Conservation (phyloP, 2,797 vertebrate species). For the Emydoidea blandingii region DNA sequence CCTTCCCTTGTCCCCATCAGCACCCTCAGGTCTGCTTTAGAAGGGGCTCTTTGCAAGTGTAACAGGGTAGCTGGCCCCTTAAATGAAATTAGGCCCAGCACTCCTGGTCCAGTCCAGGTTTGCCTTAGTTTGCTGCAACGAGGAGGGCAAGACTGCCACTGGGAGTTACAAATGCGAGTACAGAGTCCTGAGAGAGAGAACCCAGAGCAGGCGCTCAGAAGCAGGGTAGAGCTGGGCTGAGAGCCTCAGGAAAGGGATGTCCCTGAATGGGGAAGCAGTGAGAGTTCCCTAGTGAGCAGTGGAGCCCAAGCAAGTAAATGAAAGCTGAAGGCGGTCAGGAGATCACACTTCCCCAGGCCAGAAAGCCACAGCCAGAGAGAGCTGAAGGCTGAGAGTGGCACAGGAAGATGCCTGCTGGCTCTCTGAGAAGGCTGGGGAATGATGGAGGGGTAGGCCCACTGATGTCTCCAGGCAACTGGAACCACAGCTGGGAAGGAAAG, state of each 20-base stretch:
- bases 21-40: neutral
- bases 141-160: neutral
- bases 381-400: neutral
- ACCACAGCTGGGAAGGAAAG: neutral
- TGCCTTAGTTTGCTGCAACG: neutral
- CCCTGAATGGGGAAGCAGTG: too few relatives aligned
- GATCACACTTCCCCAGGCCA: neutral
- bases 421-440: neutral
- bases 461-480: neutral
- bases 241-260: too few relatives aligned
- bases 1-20: rapidly evolving
- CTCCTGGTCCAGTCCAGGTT: neutral
- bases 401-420: neutral
- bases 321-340: neutral
- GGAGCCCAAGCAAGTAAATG: too few relatives aligned
- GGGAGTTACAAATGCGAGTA: too few relatives aligned
- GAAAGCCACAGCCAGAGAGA: neutral
- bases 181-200: too few relatives aligned
- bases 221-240: neutral
- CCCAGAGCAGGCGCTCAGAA: neutral
- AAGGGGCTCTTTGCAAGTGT: neutral
- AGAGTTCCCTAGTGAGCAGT: too few relatives aligned
- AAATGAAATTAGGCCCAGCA: neutral
- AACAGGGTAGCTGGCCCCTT: neutral
- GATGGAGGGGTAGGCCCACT: neutral